Percentiles rank a stretch among this genome's conserved stretches.
phyloP scores from a whole-genome alignment of 1,140 invertebrate genomes.

The Cydia pomonella region DNA sequence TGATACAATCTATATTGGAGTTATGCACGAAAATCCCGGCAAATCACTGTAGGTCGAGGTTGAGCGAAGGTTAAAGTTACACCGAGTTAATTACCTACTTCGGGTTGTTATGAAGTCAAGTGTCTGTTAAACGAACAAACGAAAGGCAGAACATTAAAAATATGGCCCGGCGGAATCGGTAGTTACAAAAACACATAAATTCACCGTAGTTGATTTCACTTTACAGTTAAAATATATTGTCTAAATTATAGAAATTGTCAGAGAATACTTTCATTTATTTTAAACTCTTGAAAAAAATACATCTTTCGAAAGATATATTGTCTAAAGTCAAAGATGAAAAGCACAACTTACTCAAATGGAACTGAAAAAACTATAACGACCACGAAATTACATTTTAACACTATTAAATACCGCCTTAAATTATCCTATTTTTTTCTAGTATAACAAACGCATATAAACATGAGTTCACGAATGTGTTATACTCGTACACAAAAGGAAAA shows the following conservation, averaged over 20 bases:
- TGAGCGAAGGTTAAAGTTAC: slow-evolving; percentile 20
- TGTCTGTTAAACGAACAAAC: slow-evolving; percentile 16
- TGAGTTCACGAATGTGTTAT: slow-evolving; percentile 11
- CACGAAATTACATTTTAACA: slow-evolving; percentile 21
- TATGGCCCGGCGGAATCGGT: background rate
- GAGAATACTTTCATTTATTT: background rate
- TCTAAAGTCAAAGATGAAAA: background rate
- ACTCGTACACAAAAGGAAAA: slow-evolving; percentile 3
- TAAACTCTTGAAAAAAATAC: background rate
- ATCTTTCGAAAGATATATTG: background rate
- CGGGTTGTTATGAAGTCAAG: slow-evolving; percentile 3
- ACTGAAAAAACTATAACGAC: background rate
- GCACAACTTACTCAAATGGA: background rate
- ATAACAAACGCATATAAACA: slow-evolving; percentile 19
- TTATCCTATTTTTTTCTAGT: slow-evolving; percentile 14
- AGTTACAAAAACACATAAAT: background rate
- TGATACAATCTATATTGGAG: slow-evolving; percentile 34
- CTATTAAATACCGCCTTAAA: background rate
- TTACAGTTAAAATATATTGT: background rate
- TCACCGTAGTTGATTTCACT: background rate
- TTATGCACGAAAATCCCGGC: slow-evolving; percentile 22
- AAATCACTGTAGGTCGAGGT: slow-evolving; percentile 18
- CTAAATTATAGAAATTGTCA: background rate
- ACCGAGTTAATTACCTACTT: slow-evolving; percentile 7
- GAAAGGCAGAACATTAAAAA: background rate